phyloP scores from a whole-genome alignment of 2,888 invertebrate genomes.

The Epiperipatus broadwayi region DNA sequence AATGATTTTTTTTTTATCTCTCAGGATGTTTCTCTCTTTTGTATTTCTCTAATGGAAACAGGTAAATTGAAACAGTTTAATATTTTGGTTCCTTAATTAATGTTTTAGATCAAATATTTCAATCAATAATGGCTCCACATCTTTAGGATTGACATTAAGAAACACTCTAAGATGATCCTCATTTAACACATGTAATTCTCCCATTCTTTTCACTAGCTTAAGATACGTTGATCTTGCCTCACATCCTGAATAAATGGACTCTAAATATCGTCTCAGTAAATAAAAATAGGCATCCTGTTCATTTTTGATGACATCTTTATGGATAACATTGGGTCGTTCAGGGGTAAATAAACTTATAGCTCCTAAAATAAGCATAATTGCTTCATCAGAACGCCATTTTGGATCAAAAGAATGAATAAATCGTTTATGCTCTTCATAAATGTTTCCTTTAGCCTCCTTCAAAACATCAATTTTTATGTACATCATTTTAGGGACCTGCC shows the following conservation, averaged over 20 bases:
- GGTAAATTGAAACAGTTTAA: no score
- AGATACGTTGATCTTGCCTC: conserved; percentile 71
- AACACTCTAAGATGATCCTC: conserved; percentile 80
- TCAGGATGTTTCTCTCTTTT: no score
- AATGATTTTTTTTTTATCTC: no score
- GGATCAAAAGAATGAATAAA: conserved; percentile 69
- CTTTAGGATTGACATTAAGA: conserved; percentile 71
- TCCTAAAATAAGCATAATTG: conserved; percentile 70
- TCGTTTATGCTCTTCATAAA: conserved; percentile 65
- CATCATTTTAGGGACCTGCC: conserved; percentile 50
- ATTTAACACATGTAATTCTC: conserved; percentile 66
- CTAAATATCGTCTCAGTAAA: conserved; percentile 55
- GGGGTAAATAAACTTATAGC: conserved; percentile 80
- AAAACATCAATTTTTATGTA: conserved; percentile 70
- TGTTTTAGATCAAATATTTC: conserved; percentile 83
- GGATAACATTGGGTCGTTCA: conserved; percentile 53
- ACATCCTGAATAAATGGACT: conserved; percentile 48
- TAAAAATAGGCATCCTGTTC: conserved; percentile 82
- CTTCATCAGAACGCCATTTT: conserved; percentile 65
- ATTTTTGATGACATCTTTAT: conserved; percentile 59
- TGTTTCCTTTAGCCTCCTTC: conserved; percentile 62
- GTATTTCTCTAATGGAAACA: no score
- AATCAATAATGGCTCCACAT: conserved; percentile 74
- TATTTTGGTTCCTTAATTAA: conserved; percentile 6
- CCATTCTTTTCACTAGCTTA: conserved; percentile 70